Conservation (phyloP, 2,888 invertebrate genomes). For the Erannis defoliaria region DNA sequence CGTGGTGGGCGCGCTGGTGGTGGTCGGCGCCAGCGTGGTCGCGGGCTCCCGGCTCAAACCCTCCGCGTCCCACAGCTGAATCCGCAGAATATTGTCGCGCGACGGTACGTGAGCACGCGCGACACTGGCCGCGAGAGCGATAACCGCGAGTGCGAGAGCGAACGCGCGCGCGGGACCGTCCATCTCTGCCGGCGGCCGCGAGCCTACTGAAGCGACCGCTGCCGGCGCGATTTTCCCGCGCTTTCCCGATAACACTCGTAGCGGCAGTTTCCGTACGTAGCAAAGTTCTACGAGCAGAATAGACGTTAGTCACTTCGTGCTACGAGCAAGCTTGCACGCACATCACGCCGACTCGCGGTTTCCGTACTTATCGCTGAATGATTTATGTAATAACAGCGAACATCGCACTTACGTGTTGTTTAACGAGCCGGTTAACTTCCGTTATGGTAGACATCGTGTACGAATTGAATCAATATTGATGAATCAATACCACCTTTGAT, state of each 20-base stretch:
- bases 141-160: slow-evolving; percentile 66
- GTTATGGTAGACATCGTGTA: slow-evolving; percentile 33
- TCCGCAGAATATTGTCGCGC: slow-evolving; percentile 80
- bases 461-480: slow-evolving; percentile 40
- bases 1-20: slow-evolving; percentile 47
- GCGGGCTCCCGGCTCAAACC: slow-evolving; percentile 75
- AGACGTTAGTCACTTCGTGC: slow-evolving; percentile 17
- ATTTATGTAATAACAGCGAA: slow-evolving; percentile 68
- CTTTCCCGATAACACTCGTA: slow-evolving; percentile 79
- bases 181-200: slow-evolving; percentile 79
- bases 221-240: slow-evolving; percentile 77
- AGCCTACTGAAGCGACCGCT: slow-evolving; percentile 73
- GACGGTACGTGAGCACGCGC: slow-evolving; percentile 77
- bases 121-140: slow-evolving; percentile 66
- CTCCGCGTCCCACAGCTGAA: slow-evolving; percentile 83
- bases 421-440: slow-evolving; percentile 44
- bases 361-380: slow-evolving; percentile 65
- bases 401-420: slow-evolving; percentile 46
- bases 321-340: slow-evolving; percentile 44
- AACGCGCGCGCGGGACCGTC: slow-evolving; percentile 71
- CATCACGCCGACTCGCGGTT: slow-evolving; percentile 41
- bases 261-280: slow-evolving; percentile 35
- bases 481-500: slow-evolving; percentile 19
- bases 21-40: slow-evolving; percentile 55
- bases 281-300: slow-evolving; percentile 31